Percentiles rank a stretch among this genome's conserved stretches.
Evolutionary conservation across 2,888 invertebrate genomes (phyloP).

Genomic region (Busseola fusca): DNA sequence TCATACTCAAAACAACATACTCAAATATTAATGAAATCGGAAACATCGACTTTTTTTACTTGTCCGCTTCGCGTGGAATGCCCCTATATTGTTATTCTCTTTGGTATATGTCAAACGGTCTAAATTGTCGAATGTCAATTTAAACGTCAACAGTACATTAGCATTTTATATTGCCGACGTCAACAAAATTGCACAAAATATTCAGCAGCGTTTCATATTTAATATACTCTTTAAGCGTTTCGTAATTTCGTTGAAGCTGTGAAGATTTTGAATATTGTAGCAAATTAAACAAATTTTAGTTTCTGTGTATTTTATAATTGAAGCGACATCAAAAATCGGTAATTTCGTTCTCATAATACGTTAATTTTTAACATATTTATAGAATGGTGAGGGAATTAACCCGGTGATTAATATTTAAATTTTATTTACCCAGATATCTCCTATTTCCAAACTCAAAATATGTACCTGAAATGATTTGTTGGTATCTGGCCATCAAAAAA

Average conservation of each 20-base stretch:
- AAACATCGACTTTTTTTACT: no score
- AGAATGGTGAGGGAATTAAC: background rate
- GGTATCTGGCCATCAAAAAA: slow-evolving; percentile 26
- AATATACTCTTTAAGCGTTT: no score
- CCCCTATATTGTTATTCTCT: no score
- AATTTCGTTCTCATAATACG: slow-evolving; percentile 1
- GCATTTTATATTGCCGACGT: slow-evolving; percentile 52
- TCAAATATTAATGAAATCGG: no score
- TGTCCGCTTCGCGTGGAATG: no score
- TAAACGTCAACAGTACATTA: slow-evolving; percentile 55
- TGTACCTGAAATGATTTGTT: slow-evolving; percentile 30
- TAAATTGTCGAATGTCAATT: slow-evolving; percentile 4
- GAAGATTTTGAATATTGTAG: background rate
- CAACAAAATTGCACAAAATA: slow-evolving; percentile 43
- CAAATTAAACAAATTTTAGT: slow-evolving; percentile 14
- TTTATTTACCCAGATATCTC: slow-evolving; percentile 40
- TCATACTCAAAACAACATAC: no score
- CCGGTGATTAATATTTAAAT: slow-evolving; percentile 27
- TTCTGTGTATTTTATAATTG: slow-evolving; percentile 23
- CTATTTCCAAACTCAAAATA: slow-evolving; percentile 28
- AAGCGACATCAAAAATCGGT: slow-evolving; percentile 28
- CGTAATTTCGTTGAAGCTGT: background rate
- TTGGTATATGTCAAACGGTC: no score
- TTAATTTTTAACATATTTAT: background rate
- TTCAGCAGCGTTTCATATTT: slow-evolving; percentile 6